Conservation (phyloP, 2,888 invertebrate genomes). For the Thera obeliscata region DNA sequence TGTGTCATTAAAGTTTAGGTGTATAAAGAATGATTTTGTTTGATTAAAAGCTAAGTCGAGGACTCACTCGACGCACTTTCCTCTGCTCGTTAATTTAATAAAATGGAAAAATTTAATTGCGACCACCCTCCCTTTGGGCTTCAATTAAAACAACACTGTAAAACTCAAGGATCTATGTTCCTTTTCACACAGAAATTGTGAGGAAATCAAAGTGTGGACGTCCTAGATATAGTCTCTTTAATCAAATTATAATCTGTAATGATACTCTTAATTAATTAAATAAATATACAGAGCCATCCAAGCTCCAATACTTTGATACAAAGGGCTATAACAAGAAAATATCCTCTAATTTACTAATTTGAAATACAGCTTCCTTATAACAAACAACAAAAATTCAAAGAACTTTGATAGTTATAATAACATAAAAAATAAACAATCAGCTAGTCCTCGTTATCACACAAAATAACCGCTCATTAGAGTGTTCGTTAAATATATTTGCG, state of each 20-base stretch:
- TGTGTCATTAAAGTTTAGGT: neutral
- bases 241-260: constrained; percentile 40
- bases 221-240: constrained; percentile 33
- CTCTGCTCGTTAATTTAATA: constrained; percentile 65
- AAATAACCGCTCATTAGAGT: constrained; percentile 42
- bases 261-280: constrained; percentile 24
- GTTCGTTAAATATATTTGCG: constrained; percentile 37
- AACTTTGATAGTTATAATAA: neutral
- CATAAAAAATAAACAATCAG: constrained; percentile 4
- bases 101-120: constrained; percentile 70
- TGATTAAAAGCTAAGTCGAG: constrained; percentile 46
- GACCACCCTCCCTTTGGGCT: constrained; percentile 51
- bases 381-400: neutral
- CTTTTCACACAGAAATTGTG: constrained; percentile 50
- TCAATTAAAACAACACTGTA: constrained; percentile 61
- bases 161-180: constrained; percentile 52
- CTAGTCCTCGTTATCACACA: constrained; percentile 15
- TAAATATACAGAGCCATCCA: no score
- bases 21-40: constrained; percentile 17
- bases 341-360: neutral
- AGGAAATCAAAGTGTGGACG: constrained; percentile 46
- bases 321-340: neutral
- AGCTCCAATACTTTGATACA: no score
- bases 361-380: neutral
- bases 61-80: constrained; percentile 49